A percentile compares a stretch with the other conserved stretches of the same genome.
These are phyloP conservation scores for Diaphora mendica DNA, from an alignment of 2,888 invertebrate species.

Conservation along the genomic window DNA sequence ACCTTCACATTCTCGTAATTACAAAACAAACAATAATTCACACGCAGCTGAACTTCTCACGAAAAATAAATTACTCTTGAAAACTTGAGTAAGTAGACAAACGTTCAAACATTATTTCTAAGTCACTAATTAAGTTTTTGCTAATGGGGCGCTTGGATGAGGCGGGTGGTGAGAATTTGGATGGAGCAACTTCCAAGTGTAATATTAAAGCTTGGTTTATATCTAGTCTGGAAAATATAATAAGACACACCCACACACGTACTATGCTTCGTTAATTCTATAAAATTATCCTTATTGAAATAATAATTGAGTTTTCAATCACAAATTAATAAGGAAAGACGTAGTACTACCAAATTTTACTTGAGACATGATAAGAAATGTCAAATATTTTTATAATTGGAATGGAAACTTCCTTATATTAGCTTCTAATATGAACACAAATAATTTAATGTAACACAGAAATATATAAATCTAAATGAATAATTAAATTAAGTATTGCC, in stretches of 20 bases:
- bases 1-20: slow-evolving; percentile 30
- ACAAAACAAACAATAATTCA: slow-evolving; percentile 42
- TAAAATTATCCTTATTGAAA: neutral
- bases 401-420: no score
- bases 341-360: neutral
- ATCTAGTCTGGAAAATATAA: slow-evolving; percentile 13
- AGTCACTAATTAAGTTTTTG: slow-evolving; percentile 50
- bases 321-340: neutral
- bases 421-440: no score
- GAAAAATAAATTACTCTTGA: slow-evolving; percentile 49
- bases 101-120: slow-evolving; percentile 48
- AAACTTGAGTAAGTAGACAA: slow-evolving; percentile 50
- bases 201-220: slow-evolving; percentile 21
- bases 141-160: slow-evolving; percentile 36
- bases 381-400: no score
- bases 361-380: neutral
- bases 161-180: slow-evolving; percentile 31
- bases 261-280: neutral
- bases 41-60: slow-evolving; percentile 27
- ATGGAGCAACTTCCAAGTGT: slow-evolving; percentile 27
- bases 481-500: no score
- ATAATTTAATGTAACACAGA: no score
- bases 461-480: no score
- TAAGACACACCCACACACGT: neutral
- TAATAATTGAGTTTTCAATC: neutral